Conservation (phyloP, 2,113 vertebrate genomes). For the Protomyctophum bolini region DNA sequence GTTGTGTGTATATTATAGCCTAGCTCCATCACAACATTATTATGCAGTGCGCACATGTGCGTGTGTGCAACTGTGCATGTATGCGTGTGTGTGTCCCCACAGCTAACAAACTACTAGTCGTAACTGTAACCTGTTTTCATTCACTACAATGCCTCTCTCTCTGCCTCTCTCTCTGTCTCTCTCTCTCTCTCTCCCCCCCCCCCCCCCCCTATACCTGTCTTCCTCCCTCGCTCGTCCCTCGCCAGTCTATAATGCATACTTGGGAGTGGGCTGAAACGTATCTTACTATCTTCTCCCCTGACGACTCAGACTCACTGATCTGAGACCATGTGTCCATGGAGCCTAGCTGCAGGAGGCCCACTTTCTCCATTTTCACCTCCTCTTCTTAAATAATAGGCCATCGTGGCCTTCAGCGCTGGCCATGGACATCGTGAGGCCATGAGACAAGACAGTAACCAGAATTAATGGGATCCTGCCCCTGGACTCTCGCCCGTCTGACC, state of each 20-base stretch:
- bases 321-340: conserved; percentile 29
- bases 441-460: conserved; percentile 66
- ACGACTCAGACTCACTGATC: conserved; percentile 31
- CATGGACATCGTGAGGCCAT: conserved; percentile 53
- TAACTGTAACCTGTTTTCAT: neutral
- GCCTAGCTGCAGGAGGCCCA: conserved; percentile 24
- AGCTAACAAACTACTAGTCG: no score
- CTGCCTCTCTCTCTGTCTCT: neutral
- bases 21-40: no score
- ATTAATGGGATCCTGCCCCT: conserved; percentile 57
- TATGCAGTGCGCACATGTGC: no score
- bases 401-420: conserved; percentile 49
- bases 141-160: conserved; percentile 11
- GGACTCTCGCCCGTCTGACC: conserved; percentile 58
- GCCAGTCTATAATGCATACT: conserved; percentile 19
- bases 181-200: neutral
- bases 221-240: neutral
- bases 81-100: no score
- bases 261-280: conserved; percentile 20
- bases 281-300: conserved; percentile 11
- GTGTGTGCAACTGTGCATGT: no score
- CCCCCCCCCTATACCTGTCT: neutral
- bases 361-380: conserved; percentile 50
- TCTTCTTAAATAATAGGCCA: conserved; percentile 54
- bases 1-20: no score